Evolutionary conservation across 1,140 invertebrate species (phyloP), one percentile per base, ranked within the genome.

Genomic region (Phenacoccus solenopsis): DNA sequence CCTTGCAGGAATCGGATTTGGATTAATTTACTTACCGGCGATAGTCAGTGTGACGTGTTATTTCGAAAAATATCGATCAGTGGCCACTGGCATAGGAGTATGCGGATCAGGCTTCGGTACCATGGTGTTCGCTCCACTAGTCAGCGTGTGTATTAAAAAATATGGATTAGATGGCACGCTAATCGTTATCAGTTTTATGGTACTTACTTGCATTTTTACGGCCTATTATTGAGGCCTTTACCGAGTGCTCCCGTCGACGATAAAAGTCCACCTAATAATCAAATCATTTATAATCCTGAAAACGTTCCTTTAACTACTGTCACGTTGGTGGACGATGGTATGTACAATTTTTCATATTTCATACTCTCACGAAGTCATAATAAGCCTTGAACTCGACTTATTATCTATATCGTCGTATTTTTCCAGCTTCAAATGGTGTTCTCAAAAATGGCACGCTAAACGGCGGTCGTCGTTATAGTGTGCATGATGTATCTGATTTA

Each of bases 1-100:
- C n/a, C n/a, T 79, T 79, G 9, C 77, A 89, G 94, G 95, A 16
- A 81, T 96, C 27, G 94, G 95, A 12, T 93, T 96, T 74, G 95
- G 94, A 1, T 84, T 98, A 72, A 94, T 97, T 72, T 98, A 96
- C 77, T 81, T 97, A 27, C 94, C 94, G 1, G 93, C 94, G 61
- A 96, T 97, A 70, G 93, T 96, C 25, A 93, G 90, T 77, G 94
- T 97, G 7, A 94, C 93, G 1, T 90, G 89, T 71, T 97, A 96
- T 82, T 98, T 98, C 76, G 94, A 97, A 74, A 88, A 90, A 74
- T 89, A 88, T 72, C 83, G 94, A 69, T 94, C 94, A 3, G 82
- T 97, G 72, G 94, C 94, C 1, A 97, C 94, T 0, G 89, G 90
- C 1, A 95, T 98, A 25, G 94, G 94, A 0, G 94, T 98, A 0